These are phyloP conservation scores for Tolmerus cingulatus DNA, from an alignment of 2,888 invertebrate genomes.

Conservation along the genomic window DNA sequence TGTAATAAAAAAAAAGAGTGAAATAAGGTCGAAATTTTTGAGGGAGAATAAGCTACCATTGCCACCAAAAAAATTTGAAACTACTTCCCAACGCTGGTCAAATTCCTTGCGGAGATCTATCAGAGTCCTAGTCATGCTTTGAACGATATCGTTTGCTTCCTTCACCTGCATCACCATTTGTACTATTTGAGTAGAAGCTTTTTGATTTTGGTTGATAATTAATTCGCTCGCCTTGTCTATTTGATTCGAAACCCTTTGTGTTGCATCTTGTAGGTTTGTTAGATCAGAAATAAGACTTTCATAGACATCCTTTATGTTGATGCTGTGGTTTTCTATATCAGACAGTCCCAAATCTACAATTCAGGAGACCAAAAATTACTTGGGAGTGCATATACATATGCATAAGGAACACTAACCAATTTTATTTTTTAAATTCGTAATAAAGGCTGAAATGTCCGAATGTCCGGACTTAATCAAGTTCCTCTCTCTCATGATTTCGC, in stretches of 20 bases:
- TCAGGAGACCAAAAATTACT: neutral
- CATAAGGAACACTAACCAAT: slow-evolving; percentile 55
- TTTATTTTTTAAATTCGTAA: slow-evolving; percentile 66
- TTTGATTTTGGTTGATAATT: slow-evolving; percentile 60
- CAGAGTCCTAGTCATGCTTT: slow-evolving; percentile 49
- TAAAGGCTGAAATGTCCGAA: slow-evolving; percentile 64
- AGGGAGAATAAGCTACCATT: slow-evolving; percentile 4
- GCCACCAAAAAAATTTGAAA: slow-evolving; percentile 36
- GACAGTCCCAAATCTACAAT: slow-evolving; percentile 54
- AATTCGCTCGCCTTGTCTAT: slow-evolving; percentile 28
- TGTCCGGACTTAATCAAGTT: slow-evolving; percentile 69
- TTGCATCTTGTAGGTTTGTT: slow-evolving; percentile 65
- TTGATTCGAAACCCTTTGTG: slow-evolving; percentile 59
- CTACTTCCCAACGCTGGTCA: slow-evolving; percentile 24
- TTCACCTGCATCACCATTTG: slow-evolving; percentile 65
- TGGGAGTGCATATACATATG: too few relatives aligned
- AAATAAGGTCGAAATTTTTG: neutral
- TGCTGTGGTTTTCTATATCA: slow-evolving; percentile 64
- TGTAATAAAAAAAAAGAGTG: neutral
- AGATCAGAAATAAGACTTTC: slow-evolving; percentile 67
- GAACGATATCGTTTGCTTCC: slow-evolving; percentile 67
- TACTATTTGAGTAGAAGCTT: slow-evolving; percentile 65
- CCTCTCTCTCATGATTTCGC: slow-evolving; percentile 68
- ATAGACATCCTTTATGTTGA: slow-evolving; percentile 66
- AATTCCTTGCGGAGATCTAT: slow-evolving; percentile 17